phyloP scores from a whole-genome alignment of 1,140 invertebrate species.

The Drosophila ercepeae region DNA sequence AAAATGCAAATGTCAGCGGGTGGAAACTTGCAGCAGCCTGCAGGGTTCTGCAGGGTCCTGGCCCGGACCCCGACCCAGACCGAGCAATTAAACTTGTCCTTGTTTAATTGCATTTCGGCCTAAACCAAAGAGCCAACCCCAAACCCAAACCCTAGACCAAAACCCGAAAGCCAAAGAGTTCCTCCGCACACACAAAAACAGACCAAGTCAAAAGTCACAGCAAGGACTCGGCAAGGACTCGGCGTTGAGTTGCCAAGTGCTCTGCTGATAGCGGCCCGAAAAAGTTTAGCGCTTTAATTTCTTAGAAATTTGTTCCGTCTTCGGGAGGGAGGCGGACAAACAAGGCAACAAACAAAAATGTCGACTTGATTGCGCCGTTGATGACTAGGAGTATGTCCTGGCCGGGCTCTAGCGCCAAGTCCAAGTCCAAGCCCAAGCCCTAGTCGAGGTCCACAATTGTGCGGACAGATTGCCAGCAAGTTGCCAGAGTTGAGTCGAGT shows the following conservation, averaged over 20 bases:
- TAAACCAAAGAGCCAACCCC: slow-evolving; percentile 24
- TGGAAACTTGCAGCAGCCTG: slow-evolving; percentile 47
- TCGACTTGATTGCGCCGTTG: slow-evolving; percentile 79
- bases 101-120: slow-evolving; percentile 80
- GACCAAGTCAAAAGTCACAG: slow-evolving; percentile 71
- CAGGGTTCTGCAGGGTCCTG: slow-evolving; percentile 17
- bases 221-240: neutral
- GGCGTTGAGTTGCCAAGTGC: slow-evolving; percentile 76
- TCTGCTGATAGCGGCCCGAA: slow-evolving; percentile 74
- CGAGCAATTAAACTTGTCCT: slow-evolving; percentile 82
- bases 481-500: slow-evolving; percentile 43
- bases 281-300: slow-evolving; percentile 81
- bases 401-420: slow-evolving; percentile 12
- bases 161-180: slow-evolving; percentile 25
- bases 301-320: slow-evolving; percentile 74
- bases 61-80: slow-evolving; percentile 33
- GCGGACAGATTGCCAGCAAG: slow-evolving; percentile 71
- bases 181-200: slow-evolving; percentile 19
- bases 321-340: slow-evolving; percentile 32
- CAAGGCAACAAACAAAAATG: slow-evolving; percentile 80
- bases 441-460: slow-evolving; percentile 59
- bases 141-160: too few relatives aligned
- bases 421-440: neutral
- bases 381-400: slow-evolving; percentile 58
- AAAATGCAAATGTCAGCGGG: slow-evolving; percentile 64